Evolutionary conservation across 2,113 vertebrate genomes (phyloP).

Genomic region (Alces alces): DNA sequence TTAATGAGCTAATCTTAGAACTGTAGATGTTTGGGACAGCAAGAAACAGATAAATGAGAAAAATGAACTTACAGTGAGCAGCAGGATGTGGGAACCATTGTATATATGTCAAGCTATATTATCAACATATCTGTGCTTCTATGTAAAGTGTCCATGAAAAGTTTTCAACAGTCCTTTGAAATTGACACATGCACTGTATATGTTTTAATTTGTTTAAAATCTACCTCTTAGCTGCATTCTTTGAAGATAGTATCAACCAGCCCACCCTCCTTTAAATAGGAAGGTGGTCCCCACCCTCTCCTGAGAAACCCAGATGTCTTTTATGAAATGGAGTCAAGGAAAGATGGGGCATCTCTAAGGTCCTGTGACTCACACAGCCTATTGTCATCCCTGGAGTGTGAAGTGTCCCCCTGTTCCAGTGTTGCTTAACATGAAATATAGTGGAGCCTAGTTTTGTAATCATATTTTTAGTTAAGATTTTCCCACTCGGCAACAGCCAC

Average conservation of each 20-base stretch:
- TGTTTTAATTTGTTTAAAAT: background rate
- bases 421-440: background rate
- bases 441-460: background rate
- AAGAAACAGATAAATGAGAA: background rate
- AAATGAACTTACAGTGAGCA: background rate
- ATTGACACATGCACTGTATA: background rate
- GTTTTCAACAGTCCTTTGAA: background rate
- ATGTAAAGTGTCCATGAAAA: background rate
- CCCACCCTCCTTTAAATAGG: background rate
- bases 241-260: background rate
- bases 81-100: background rate
- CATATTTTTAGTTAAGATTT: background rate
- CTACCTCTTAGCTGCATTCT: background rate
- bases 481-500: background rate
- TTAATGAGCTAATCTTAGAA: constrained; percentile 9
- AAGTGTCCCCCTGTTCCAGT: background rate
- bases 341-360: background rate
- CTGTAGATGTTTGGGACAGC: background rate
- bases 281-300: background rate
- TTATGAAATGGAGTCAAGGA: background rate
- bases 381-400: background rate
- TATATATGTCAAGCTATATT: background rate
- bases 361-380: background rate
- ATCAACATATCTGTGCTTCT: background rate
- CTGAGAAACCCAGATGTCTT: background rate